Conservation (phyloP, 2,113 vertebrate species). For the Bufo gargarizans region DNA sequence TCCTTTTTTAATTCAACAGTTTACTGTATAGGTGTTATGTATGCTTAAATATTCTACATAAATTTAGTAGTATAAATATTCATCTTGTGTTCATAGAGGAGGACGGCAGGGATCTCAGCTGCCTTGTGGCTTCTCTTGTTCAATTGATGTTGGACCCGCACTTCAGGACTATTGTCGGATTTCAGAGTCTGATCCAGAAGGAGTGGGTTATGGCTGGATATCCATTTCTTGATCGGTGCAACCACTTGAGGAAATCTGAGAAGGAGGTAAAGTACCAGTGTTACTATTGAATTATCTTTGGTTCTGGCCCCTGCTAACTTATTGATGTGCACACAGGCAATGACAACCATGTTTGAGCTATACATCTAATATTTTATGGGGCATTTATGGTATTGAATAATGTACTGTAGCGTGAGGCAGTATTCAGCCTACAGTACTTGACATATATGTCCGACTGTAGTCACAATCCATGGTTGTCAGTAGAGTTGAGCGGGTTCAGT, state of each 20-base stretch:
- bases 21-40: no score
- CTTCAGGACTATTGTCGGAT: conserved; percentile 88
- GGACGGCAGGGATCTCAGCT: conserved; percentile 93
- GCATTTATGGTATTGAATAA: no score
- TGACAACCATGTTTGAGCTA: no score
- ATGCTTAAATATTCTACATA: no score
- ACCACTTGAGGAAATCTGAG: conserved; percentile 92
- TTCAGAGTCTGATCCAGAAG: conserved; percentile 96
- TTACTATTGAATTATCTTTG: neutral
- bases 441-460: no score
- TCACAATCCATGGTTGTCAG: no score
- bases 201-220: conserved; percentile 98
- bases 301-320: neutral
- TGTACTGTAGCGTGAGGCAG: no score
- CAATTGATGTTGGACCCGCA: conserved; percentile 96
- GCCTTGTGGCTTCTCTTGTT: conserved; percentile 85
- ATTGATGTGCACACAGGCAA: no score
- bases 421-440: no score
- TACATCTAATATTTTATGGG: no score
- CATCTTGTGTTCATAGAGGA: conserved; percentile 79
- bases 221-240: conserved; percentile 93
- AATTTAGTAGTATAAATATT: neutral
- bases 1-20: no score
- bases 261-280: conserved; percentile 79
- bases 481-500: no score